These are phyloP conservation scores for Steinernema carpocapsae DNA, from an alignment of 2,888 invertebrate species.

Conservation along the genomic window DNA sequence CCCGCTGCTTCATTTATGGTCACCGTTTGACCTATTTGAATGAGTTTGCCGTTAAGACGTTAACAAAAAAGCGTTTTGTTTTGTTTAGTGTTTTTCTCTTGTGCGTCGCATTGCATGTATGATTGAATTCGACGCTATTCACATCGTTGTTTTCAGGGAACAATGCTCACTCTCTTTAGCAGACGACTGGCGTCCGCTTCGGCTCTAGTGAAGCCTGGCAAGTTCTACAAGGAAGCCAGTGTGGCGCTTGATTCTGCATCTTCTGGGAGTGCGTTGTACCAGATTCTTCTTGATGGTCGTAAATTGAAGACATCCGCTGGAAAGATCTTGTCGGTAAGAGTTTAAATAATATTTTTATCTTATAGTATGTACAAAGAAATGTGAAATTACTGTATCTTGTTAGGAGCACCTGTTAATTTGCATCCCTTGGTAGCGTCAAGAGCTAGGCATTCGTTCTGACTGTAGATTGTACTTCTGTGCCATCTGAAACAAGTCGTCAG, in stretches of 20 bases:
- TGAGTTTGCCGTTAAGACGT: too few relatives aligned
- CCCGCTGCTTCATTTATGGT: too few relatives aligned
- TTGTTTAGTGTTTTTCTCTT: too few relatives aligned
- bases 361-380: not conserved
- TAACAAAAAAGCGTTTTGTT: too few relatives aligned
- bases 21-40: too few relatives aligned
- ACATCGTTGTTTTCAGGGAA: too few relatives aligned
- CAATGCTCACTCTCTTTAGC: slow-evolving; percentile 16
- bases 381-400: not conserved
- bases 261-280: slow-evolving; percentile 73
- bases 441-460: not conserved
- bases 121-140: too few relatives aligned
- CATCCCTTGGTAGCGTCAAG: not conserved
- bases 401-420: not conserved
- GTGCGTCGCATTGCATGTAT: too few relatives aligned
- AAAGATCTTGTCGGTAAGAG: slow-evolving; percentile 53
- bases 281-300: slow-evolving; percentile 57
- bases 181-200: slow-evolving; percentile 25
- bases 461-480: too few relatives aligned
- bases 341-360: not conserved
- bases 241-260: slow-evolving; percentile 33
- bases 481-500: too few relatives aligned
- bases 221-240: slow-evolving; percentile 47
- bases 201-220: slow-evolving; percentile 44
- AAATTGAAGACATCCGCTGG: slow-evolving; percentile 59